Conservation (phyloP, 2,888 invertebrate genomes). For the Acanthacorydalis orientalis region DNA sequence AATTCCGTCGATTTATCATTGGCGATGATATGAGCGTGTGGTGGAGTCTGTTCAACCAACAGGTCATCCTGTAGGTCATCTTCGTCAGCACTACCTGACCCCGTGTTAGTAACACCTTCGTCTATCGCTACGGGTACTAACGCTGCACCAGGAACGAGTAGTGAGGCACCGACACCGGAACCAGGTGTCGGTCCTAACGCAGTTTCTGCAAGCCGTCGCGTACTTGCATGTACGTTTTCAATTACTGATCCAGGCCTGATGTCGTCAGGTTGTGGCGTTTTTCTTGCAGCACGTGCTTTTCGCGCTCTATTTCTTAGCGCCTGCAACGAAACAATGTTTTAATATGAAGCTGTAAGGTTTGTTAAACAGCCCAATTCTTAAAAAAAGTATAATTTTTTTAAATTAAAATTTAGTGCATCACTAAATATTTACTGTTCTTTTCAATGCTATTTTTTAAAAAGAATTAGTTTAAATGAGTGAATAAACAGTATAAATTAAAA, state of each 20-base stretch:
- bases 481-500: no score
- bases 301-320: constrained; percentile 71
- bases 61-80: constrained; percentile 49
- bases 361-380: no score
- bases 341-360: neutral
- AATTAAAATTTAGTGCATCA: no score
- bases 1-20: constrained; percentile 85
- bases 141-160: constrained; percentile 12
- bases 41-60: constrained; percentile 34
- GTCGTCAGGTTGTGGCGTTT: constrained; percentile 52
- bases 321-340: constrained; percentile 28
- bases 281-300: constrained; percentile 64
- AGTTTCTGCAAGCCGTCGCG: constrained; percentile 65
- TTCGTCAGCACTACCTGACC: constrained; percentile 77
- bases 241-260: constrained; percentile 65
- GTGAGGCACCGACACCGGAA: constrained; percentile 12
- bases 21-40: constrained; percentile 67
- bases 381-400: no score
- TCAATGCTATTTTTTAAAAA: no score
- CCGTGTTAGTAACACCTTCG: constrained; percentile 76
- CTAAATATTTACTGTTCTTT: no score
- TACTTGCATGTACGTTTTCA: constrained; percentile 68
- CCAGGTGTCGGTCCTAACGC: constrained; percentile 34
- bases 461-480: no score
- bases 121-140: constrained; percentile 39